Evolutionary conservation across 2,888 invertebrate species (phyloP).

Genomic region (Apeira syringaria): DNA sequence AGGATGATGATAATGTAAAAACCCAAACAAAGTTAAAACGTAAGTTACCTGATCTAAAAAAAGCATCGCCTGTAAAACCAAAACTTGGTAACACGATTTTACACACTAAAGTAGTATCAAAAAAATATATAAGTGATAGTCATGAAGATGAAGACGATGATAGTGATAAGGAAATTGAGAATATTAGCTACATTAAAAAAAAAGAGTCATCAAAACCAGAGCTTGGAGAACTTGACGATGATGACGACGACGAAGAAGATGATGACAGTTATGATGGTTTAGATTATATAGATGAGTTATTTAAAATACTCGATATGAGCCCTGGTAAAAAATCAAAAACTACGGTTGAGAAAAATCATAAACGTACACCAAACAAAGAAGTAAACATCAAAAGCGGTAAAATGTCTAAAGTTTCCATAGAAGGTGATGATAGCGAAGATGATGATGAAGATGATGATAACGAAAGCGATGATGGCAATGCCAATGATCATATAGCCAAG

Average conservation of each 20-base stretch:
- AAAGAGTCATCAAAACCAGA: too few species aligned
- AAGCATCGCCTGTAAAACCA: neutral
- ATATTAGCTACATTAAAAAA: too few species aligned
- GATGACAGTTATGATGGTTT: slow-evolving; percentile 33
- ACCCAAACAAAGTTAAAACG: neutral
- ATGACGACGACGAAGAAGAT: slow-evolving; percentile 34
- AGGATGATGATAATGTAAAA: slow-evolving; percentile 27
- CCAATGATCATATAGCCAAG: slow-evolving; percentile 3
- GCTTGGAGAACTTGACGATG: too few species aligned
- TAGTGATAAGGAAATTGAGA: slow-evolving; percentile 20
- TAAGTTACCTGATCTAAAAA: slow-evolving; percentile 9
- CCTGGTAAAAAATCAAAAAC: slow-evolving; percentile 25
- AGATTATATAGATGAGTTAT: slow-evolving; percentile 26
- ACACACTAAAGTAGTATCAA: neutral
- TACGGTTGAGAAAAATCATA: neutral
- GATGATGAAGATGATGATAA: slow-evolving; percentile 26
- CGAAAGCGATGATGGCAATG: too few species aligned
- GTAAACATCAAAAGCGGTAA: slow-evolving; percentile 22
- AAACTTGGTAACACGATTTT: neutral
- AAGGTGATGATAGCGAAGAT: slow-evolving; percentile 33
- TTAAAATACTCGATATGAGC: slow-evolving; percentile 33
- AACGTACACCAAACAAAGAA: slow-evolving; percentile 8
- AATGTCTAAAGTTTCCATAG: slow-evolving; percentile 23
- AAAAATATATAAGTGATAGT: neutral
- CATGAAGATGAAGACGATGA: slow-evolving; percentile 19